These are phyloP conservation scores for Abrostola triplasia DNA, from an alignment of 2,888 invertebrate species.

Conservation along the genomic window DNA sequence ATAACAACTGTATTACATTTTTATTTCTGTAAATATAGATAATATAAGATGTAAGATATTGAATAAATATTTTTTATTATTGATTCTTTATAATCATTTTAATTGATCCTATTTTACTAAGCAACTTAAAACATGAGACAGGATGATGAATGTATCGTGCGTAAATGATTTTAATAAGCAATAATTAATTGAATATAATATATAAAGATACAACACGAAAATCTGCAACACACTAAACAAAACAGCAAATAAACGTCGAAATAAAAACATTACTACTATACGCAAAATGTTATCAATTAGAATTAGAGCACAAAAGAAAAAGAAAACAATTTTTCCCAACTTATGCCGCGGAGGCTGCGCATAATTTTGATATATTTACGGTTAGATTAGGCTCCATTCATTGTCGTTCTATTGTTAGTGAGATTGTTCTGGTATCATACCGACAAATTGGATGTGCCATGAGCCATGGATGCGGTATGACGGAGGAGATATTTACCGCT, in stretches of 20 bases:
- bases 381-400: constrained; percentile 50
- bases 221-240: neutral
- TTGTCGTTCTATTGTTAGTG: constrained; percentile 61
- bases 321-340: constrained; percentile 43
- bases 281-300: constrained; percentile 26
- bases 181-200: no score
- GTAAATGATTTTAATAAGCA: no score
- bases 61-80: no score
- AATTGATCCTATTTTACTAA: no score
- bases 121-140: no score
- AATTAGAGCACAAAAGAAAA: constrained; percentile 34
- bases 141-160: no score
- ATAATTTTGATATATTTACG: constrained; percentile 59
- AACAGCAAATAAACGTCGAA: constrained; percentile 11
- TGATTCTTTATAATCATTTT: no score
- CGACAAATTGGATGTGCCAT: constrained; percentile 73
- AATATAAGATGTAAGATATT: no score
- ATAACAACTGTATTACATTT: no score
- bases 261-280: constrained; percentile 11
- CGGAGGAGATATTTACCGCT: constrained; percentile 55
- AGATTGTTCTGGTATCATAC: constrained; percentile 67
- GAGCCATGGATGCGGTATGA: constrained; percentile 47
- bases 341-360: constrained; percentile 29
- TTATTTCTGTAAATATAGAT: no score
- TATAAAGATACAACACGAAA: neutral